Evolutionary conservation across 2,797 vertebrate genomes (phyloP).

Genomic region (Epinephelus coioides): DNA sequence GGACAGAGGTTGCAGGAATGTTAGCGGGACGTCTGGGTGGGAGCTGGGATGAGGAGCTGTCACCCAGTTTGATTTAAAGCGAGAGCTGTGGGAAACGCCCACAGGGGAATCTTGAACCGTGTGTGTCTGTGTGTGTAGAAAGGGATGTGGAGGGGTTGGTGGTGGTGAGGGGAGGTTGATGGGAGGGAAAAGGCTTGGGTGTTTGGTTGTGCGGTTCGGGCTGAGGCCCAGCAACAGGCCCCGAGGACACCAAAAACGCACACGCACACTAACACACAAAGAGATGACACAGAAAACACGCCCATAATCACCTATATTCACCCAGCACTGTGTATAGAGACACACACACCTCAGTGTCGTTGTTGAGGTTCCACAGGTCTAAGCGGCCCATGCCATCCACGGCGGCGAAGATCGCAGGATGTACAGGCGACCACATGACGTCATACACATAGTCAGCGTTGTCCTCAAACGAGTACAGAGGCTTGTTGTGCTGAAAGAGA

Average conservation of each 20-base stretch:
- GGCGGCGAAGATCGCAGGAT: constrained; percentile 95
- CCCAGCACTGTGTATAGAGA: background rate
- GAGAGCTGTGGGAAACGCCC: constrained; percentile 82
- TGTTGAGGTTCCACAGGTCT: constrained; percentile 98
- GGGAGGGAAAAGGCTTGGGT: constrained; percentile 57
- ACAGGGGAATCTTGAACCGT: constrained; percentile 72
- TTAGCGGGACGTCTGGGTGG: constrained; percentile 68
- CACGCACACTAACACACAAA: constrained; percentile 48
- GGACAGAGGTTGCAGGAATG: constrained; percentile 70
- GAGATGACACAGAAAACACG: constrained; percentile 42
- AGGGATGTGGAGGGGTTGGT: constrained; percentile 55
- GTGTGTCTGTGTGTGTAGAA: constrained; percentile 41
- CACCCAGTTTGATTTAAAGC: constrained; percentile 81
- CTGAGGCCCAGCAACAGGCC: constrained; percentile 67
- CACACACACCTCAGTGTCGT: constrained; percentile 93
- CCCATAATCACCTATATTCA: constrained; percentile 43
- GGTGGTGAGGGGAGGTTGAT: constrained; percentile 36
- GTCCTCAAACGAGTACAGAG: constrained; percentile 98
- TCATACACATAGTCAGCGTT: constrained; percentile 98
- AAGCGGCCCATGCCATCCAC: constrained; percentile 97
- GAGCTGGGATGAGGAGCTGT: constrained; percentile 75
- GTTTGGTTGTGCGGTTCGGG: constrained; percentile 75
- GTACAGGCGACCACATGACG: constrained; percentile 97
- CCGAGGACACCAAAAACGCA: constrained; percentile 66
- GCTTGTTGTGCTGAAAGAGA: constrained; percentile 93